Percentiles rank a stretch among this genome's conserved stretches.
Conservation (phyloP, 2,113 vertebrate species). For the Podarcis muralis region DNA sequence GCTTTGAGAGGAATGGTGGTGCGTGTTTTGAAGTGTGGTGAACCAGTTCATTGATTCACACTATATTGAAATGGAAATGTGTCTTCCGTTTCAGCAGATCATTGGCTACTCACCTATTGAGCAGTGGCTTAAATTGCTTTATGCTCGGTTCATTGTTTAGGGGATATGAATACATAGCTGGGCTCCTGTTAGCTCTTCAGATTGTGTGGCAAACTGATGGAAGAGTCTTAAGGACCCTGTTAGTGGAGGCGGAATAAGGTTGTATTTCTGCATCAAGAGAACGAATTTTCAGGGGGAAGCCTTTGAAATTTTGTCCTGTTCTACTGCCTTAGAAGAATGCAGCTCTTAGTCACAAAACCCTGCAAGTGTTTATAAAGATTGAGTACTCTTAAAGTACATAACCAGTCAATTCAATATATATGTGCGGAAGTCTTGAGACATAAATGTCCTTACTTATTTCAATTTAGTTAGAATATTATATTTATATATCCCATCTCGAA, state of each 20-base stretch:
- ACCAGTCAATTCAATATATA: not conserved
- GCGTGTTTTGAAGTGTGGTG: slow-evolving; percentile 24
- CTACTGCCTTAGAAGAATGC: not conserved
- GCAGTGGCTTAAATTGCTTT: not conserved
- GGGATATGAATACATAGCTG: slow-evolving; percentile 23
- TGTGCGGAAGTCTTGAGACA: too few relatives aligned
- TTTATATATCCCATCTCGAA: too few relatives aligned
- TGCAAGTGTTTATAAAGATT: not conserved
- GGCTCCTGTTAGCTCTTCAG: not conserved
- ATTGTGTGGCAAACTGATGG: slow-evolving; percentile 16
- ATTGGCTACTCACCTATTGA: not conserved
- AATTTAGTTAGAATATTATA: too few relatives aligned
- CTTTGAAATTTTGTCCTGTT: not conserved
- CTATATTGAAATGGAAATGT: slow-evolving; percentile 16
- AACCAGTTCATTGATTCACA: not conserved
- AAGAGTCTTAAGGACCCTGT: not conserved
- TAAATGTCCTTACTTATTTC: too few relatives aligned
- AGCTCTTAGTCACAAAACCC: not conserved
- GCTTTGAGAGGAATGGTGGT: not conserved
- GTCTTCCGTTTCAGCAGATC: slow-evolving; percentile 27
- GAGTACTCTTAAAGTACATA: not conserved
- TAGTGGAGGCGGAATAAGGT: not conserved
- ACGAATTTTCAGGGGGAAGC: not conserved
- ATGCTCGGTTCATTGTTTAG: slow-evolving; percentile 6
- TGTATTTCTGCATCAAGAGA: slow-evolving; percentile 10